phyloP scores from a whole-genome alignment of 2,888 invertebrate genomes.

The Latrodectus hesperus region DNA sequence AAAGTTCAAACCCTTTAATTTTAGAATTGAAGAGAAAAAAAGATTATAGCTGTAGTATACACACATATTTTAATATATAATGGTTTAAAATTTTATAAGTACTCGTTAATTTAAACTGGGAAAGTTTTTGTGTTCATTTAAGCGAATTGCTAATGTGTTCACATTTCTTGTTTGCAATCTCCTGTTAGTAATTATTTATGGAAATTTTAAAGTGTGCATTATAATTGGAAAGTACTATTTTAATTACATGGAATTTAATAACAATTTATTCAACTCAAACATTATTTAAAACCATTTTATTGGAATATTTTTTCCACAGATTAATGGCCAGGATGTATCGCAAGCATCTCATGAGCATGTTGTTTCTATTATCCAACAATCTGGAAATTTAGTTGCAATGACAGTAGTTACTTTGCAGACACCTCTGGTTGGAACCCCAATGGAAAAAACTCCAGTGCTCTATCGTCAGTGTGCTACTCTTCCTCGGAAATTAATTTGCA shows the following conservation, averaged over 20 bases:
- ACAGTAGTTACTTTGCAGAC: conserved; percentile 83
- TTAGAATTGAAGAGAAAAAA: too few relatives aligned
- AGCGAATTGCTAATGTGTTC: too few relatives aligned
- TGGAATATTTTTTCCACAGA: conserved; percentile 24
- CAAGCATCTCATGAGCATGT: conserved; percentile 97
- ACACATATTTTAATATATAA: too few relatives aligned
- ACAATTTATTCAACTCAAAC: too few relatives aligned
- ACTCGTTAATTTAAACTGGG: too few relatives aligned
- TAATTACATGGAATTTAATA: not conserved
- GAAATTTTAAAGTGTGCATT: not conserved
- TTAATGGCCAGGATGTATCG: conserved; percentile 96
- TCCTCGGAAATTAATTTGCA: conserved; percentile 80
- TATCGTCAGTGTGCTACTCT: conserved; percentile 86
- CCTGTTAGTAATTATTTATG: too few relatives aligned
- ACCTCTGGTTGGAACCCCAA: conserved; percentile 34
- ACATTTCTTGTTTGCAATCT: too few relatives aligned
- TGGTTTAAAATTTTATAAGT: too few relatives aligned
- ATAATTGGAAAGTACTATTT: not conserved
- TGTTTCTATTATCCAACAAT: conserved; percentile 94
- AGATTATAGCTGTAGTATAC: too few relatives aligned
- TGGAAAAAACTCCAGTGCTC: conserved; percentile 39
- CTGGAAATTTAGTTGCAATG: conserved; percentile 95
- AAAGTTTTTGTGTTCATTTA: too few relatives aligned
- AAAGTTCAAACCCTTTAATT: too few relatives aligned
- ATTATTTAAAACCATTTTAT: too few relatives aligned